A percentile compares a stretch with the other conserved stretches of the same genome.
These are phyloP conservation scores for Halcyon chelicuti DNA, from an alignment of 2,797 vertebrate genomes.

Conservation along the genomic window DNA sequence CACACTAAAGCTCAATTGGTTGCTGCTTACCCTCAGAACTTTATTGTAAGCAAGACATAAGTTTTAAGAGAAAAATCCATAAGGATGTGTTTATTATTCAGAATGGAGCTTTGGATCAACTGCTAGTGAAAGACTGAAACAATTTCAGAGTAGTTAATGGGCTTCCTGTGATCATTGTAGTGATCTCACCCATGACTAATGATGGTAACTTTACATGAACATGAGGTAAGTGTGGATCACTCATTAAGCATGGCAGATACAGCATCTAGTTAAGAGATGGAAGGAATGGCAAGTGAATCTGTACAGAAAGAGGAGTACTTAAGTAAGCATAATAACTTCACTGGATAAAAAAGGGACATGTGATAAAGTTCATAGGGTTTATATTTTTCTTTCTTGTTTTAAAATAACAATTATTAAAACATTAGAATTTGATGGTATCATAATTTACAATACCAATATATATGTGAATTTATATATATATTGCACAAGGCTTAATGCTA, in stretches of 20 bases:
- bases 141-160: slow-evolving; percentile 59
- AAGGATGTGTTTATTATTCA: slow-evolving; percentile 35
- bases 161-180: slow-evolving; percentile 34
- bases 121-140: slow-evolving; percentile 55
- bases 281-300: neutral
- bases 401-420: neutral
- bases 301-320: neutral
- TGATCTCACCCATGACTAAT: slow-evolving; percentile 18
- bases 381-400: slow-evolving; percentile 35
- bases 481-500: neutral
- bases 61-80: slow-evolving; percentile 24
- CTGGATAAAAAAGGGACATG: neutral
- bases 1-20: slow-evolving; percentile 26
- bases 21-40: slow-evolving; percentile 27
- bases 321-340: neutral
- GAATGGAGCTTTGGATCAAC: neutral
- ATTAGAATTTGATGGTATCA: neutral
- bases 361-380: neutral
- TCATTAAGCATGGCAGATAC: neutral
- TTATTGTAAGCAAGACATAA: slow-evolving; percentile 6
- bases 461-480: neutral
- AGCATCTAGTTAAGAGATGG: neutral
- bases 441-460: neutral
- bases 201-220: neutral
- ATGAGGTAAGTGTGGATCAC: neutral